phyloP scores from a whole-genome alignment of 2,113 vertebrate genomes.

The Erpornis zantholeuca region DNA sequence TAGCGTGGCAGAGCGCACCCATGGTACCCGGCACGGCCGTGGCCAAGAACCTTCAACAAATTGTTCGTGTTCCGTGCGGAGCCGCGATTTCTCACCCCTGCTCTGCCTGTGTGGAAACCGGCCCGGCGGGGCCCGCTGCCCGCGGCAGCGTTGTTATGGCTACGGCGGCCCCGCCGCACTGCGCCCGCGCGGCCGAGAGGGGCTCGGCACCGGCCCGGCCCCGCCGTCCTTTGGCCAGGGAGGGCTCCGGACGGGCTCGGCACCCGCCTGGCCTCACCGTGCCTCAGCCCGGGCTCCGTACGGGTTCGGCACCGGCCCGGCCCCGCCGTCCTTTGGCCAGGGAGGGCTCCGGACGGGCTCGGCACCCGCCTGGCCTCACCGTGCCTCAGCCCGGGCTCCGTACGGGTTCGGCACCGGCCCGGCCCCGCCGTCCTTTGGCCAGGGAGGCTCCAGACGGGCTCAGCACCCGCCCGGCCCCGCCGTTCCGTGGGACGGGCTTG shows the following conservation, averaged over 20 bases:
- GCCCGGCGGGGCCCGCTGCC: background rate
- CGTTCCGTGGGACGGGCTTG: background rate
- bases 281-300: accelerated
- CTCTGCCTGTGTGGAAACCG: accelerated
- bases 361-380: accelerated
- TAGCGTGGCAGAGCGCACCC: background rate
- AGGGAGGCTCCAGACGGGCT: no score
- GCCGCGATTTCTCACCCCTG: accelerated
- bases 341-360: background rate
- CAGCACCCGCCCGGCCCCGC: accelerated
- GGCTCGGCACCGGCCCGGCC: no score
- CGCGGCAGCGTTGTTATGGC: background rate
- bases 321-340: accelerated
- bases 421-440: accelerated
- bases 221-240: background rate
- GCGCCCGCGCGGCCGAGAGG: background rate
- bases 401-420: background rate
- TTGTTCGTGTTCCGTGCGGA: accelerated
- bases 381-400: accelerated
- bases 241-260: no score
- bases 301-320: accelerated
- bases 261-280: accelerated
- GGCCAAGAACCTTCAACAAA: accelerated
- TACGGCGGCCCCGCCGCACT: background rate
- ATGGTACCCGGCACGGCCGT: accelerated